These are phyloP conservation scores for Rhinopomastus cyanomelas DNA, from an alignment of 2,113 vertebrate genomes.

Conservation along the genomic window DNA sequence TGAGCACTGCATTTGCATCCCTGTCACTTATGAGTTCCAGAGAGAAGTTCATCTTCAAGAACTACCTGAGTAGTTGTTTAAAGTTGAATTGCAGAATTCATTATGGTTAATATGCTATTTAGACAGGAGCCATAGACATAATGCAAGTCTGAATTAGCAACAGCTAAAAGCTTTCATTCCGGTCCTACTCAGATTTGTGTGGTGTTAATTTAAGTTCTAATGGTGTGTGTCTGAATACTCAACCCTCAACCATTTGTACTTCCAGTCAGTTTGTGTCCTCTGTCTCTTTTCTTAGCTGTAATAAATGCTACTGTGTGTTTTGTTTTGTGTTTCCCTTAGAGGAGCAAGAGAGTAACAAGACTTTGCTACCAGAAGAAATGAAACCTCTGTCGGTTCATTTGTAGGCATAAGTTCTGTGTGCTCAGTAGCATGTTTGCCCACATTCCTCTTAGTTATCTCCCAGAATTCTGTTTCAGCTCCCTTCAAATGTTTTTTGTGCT, in stretches of 20 bases:
- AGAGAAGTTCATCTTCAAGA: neutral
- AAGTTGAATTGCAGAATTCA: neutral
- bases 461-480: neutral
- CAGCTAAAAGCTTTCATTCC: constrained; percentile 16
- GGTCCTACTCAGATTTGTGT: neutral
- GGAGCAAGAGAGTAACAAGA: neutral
- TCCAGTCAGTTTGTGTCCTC: neutral
- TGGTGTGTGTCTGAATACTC: neutral
- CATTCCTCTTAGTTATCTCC: neutral
- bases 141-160: neutral
- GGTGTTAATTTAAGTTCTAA: constrained; percentile 2
- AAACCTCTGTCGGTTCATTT: neutral
- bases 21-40: neutral
- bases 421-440: neutral
- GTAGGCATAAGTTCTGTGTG: neutral
- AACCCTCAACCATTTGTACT: neutral
- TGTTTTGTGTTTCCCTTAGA: neutral
- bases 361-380: neutral
- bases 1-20: neutral
- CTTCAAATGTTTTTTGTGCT: neutral
- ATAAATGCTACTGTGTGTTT: neutral
- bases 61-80: neutral
- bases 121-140: neutral
- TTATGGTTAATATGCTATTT: neutral
- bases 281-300: neutral